phyloP scores from a whole-genome alignment of 1,140 invertebrate species.

The Thalassaphorura encarpata region DNA sequence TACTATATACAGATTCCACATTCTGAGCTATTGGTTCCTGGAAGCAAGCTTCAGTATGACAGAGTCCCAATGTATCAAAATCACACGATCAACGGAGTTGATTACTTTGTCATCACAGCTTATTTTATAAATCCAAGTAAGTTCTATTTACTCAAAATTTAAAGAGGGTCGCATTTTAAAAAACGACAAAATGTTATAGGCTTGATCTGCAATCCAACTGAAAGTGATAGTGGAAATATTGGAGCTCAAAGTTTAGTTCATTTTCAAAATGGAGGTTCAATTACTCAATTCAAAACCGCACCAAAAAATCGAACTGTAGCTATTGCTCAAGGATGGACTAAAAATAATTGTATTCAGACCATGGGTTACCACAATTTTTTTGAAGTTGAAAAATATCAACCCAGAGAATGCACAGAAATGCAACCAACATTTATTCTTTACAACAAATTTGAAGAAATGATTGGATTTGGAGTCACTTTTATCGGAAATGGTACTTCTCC shows the following conservation, averaged over 20 bases:
- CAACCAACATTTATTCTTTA: conserved; percentile 18
- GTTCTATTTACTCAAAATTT: background rate
- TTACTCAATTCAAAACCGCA: conserved; percentile 1
- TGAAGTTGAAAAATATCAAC: conserved; percentile 15
- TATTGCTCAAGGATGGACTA: conserved; percentile 7
- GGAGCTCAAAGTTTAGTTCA: conserved; percentile 5
- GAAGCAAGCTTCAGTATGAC: background rate
- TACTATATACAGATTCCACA: no score
- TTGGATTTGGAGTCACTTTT: conserved; percentile 14
- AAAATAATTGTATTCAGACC: conserved; percentile 10
- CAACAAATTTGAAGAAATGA: conserved; percentile 14
- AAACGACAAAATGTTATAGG: background rate
- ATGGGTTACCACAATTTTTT: conserved; percentile 26
- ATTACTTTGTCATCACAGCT: conserved; percentile 13
- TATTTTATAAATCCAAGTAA: conserved; percentile 17
- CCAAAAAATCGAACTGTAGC: conserved; percentile 3
- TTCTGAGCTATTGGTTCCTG: no score
- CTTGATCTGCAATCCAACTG: background rate
- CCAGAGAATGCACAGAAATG: conserved; percentile 12
- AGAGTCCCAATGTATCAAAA: conserved; percentile 18
- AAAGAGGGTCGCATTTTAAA: background rate
- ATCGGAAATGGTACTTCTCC: background rate
- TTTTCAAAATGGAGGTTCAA: conserved; percentile 18
- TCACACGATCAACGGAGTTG: conserved; percentile 5
- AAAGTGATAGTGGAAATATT: background rate